These are phyloP conservation scores for Hippocampus comes DNA, from an alignment of 2,113 vertebrate species.

Conservation along the genomic window DNA sequence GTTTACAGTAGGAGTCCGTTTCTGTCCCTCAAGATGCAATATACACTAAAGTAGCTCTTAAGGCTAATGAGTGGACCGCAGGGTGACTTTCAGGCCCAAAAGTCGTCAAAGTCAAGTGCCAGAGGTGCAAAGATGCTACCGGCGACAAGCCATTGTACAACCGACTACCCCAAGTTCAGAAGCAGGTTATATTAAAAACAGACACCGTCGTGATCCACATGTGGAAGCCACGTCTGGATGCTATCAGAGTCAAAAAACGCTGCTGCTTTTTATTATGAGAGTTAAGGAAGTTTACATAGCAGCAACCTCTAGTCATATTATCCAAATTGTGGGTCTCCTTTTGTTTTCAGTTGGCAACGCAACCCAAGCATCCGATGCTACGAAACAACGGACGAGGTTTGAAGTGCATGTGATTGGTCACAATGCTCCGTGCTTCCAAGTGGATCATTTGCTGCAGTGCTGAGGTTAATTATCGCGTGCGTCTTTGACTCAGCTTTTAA, in stretches of 20 bases:
- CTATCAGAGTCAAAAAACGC: not conserved
- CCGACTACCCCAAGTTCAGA: not conserved
- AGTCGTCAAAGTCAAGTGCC: not conserved
- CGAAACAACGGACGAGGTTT: not conserved
- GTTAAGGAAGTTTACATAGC: constrained; percentile 11
- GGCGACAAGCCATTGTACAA: not conserved
- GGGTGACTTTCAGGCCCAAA: not conserved
- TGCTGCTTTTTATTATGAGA: constrained; percentile 12
- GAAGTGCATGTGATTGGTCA: not conserved
- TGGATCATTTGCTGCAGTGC: not conserved
- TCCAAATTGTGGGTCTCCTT: not conserved
- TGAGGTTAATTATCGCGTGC: not conserved
- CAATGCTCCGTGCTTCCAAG: not conserved
- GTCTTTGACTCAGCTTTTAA: not conserved
- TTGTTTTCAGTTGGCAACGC: not conserved
- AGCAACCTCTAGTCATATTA: not conserved
- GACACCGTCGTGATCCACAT: not conserved
- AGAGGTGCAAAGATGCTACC: not conserved
- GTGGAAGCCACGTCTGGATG: constrained; percentile 2
- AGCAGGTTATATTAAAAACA: constrained; percentile 8
- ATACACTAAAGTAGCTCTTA: not conserved
- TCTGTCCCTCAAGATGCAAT: not conserved
- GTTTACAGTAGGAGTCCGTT: not conserved
- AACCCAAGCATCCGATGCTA: not conserved
- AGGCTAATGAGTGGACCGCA: not conserved